Base-by-base conservation (phyloP, 1,140 invertebrate species). In the Euglossa dilemma region DNA sequence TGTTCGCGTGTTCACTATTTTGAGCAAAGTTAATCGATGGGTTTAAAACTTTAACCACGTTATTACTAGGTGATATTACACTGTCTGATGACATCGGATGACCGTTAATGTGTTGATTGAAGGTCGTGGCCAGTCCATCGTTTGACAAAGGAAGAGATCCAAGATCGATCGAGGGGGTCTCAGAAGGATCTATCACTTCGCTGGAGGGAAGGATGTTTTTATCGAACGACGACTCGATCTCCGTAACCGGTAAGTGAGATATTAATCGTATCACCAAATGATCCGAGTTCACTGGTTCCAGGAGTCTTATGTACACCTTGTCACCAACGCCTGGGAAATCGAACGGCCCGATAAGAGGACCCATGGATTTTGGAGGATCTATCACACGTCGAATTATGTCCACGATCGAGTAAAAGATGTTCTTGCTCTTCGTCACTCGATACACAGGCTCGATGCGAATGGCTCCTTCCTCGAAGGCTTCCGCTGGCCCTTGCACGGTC, bases 281-380 rank as follows among this genome's bases (percentile, higher is more conserved):
- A 18, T 83, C 72, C 4, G 82, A 43, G 2, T 85, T 74, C 0
- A 82, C 18, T 0, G 88, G 75, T 4, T 91, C 90, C 36, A 89
- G 1, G 18, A 88, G 76, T 1, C 90, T 70, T 7, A 91, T 61
- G n/a, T 85, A 91, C 6, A 91, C 85, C 16, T 87, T 83, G 12
- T 85, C 83, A 0, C 72, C 70, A 0, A 90, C 28, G 0, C 90
- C 90, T 1, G 90, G 88, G 14, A 91, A 69, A 2, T 87, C 36
- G 12, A 91, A 83, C 0, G 90, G 90, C 0, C 90, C 90, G 1
- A 91, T 84, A 0, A 91, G 43, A 7, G 90, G 87, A 0, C 89
- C 89, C 4, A 61, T 4, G 23, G 67, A 8, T 77, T 81, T 82
- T 0, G 77, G 20, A 0, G 79, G 64, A 3, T 84, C 36, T 16